A percentile compares a stretch with the other conserved stretches of the same genome.
Conservation (phyloP, 2,797 vertebrate genomes). For the Knipowitschia caucasica region DNA sequence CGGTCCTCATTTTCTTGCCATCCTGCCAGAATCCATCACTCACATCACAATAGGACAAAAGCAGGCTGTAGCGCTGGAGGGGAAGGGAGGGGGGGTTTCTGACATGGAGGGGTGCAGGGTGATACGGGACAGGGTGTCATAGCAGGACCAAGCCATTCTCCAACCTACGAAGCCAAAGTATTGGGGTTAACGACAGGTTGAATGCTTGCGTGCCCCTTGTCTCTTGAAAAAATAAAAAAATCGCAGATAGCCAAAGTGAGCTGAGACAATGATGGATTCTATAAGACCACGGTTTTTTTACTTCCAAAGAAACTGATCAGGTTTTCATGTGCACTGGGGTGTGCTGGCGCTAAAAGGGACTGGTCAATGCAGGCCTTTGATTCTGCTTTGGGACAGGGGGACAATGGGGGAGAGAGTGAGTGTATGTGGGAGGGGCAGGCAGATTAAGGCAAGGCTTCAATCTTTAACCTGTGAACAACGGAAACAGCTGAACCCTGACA, state of each 20-base stretch:
- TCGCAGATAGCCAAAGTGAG: slow-evolving; percentile 65
- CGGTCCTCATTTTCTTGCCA: slow-evolving; percentile 55
- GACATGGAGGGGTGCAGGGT: slow-evolving; percentile 40
- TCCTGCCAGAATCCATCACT: slow-evolving; percentile 72
- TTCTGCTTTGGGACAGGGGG: slow-evolving; percentile 39
- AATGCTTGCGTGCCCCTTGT: slow-evolving; percentile 59
- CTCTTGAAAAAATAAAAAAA: too few species aligned
- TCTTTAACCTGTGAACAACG: slow-evolving; percentile 64
- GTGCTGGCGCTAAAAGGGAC: slow-evolving; percentile 58
- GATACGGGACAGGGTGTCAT: slow-evolving; percentile 58
- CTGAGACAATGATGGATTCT: slow-evolving; percentile 60
- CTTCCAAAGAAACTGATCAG: slow-evolving; percentile 45
- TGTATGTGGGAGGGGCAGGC: slow-evolving; percentile 54
- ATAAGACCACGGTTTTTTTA: slow-evolving; percentile 64
- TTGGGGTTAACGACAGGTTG: slow-evolving; percentile 66
- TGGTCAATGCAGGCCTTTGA: slow-evolving; percentile 63
- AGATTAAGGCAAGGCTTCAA: slow-evolving; percentile 58
- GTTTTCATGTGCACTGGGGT: slow-evolving; percentile 71
- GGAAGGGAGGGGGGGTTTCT: slow-evolving; percentile 44
- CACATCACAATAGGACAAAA: slow-evolving; percentile 69
- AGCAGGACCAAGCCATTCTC: slow-evolving; percentile 67
- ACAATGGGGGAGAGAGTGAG: slow-evolving; percentile 59
- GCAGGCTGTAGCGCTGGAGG: slow-evolving; percentile 55
- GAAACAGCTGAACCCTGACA: slow-evolving; percentile 51
- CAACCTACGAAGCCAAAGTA: slow-evolving; percentile 46